phyloP scores from a whole-genome alignment of 1,140 invertebrate genomes.

The Pseudachorutes palmiensis region DNA sequence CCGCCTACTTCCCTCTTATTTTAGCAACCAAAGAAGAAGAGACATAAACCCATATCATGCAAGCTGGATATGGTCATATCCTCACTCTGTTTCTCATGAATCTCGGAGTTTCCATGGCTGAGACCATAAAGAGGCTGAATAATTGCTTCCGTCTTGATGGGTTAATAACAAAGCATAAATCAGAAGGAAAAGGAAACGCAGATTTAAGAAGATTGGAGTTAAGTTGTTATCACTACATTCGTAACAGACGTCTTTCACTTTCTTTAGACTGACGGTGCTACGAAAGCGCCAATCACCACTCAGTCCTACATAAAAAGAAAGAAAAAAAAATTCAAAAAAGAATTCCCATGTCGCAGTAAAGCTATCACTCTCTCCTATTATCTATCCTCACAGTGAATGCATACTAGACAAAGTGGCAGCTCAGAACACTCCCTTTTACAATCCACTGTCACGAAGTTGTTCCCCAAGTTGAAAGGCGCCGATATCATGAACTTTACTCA shows the following conservation, averaged over 20 bases:
- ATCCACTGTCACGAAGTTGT: not conserved
- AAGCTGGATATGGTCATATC: too few species aligned
- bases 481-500: not conserved
- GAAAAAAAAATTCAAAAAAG: too few species aligned
- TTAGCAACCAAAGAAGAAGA: too few species aligned
- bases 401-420: not conserved
- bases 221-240: too few species aligned
- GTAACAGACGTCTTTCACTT: not conserved
- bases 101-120: too few species aligned
- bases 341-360: too few species aligned
- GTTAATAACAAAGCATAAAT: constrained; percentile 10
- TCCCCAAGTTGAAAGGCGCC: not conserved
- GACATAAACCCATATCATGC: too few species aligned
- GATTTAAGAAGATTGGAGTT: not conserved
- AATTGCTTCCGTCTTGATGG: constrained; percentile 8
- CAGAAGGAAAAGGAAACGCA: not conserved
- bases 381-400: too few species aligned
- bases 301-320: too few species aligned
- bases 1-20: too few species aligned
- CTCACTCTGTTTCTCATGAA: too few species aligned
- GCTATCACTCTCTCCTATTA: too few species aligned
- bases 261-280: not conserved
- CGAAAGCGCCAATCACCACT: not conserved
- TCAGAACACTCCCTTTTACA: not conserved
- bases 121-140: not conserved